Percentiles rank a stretch among this genome's conserved stretches.
Evolutionary conservation across 1,140 invertebrate genomes (phyloP).

Genomic region (Drosophila bocqueti): DNA sequence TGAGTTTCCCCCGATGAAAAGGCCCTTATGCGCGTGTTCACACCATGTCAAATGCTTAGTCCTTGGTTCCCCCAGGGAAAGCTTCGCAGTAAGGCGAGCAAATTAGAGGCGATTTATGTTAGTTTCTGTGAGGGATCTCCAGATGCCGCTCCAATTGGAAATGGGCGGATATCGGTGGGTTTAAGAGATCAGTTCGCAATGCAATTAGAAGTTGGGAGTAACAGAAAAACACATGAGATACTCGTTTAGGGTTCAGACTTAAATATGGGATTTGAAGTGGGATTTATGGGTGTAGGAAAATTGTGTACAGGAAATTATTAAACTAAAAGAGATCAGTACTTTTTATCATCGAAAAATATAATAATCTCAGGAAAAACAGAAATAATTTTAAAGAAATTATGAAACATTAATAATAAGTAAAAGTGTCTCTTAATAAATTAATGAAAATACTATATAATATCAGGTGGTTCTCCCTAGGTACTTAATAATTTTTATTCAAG

Average conservation of each 20-base stretch:
- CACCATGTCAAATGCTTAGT: slow-evolving; percentile 78
- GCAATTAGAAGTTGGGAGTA: slow-evolving; percentile 1
- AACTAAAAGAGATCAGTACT: background rate
- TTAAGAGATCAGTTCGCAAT: slow-evolving; percentile 27
- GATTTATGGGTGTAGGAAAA: background rate
- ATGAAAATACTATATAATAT: background rate
- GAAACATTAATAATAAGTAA: background rate
- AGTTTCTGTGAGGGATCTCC: slow-evolving; percentile 31
- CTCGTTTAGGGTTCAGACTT: background rate
- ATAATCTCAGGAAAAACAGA: background rate
- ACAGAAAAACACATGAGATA: background rate
- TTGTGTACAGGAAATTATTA: background rate
- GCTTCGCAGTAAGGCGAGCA: slow-evolving; percentile 44
- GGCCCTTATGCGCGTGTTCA: slow-evolving; percentile 77
- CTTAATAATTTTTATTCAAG: background rate
- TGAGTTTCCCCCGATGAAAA: slow-evolving; percentile 11
- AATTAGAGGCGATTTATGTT: slow-evolving; percentile 65
- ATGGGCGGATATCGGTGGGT: background rate
- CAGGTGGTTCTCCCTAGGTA: background rate
- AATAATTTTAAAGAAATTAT: too few relatives aligned
- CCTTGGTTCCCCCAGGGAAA: slow-evolving; percentile 13
- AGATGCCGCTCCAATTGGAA: slow-evolving; percentile 27
- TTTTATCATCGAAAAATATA: background rate
- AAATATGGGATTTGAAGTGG: background rate
- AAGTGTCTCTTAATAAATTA: background rate